Evolutionary conservation across 2,113 vertebrate genomes (phyloP).

Genomic region (Nothoprocta pentlandii): DNA sequence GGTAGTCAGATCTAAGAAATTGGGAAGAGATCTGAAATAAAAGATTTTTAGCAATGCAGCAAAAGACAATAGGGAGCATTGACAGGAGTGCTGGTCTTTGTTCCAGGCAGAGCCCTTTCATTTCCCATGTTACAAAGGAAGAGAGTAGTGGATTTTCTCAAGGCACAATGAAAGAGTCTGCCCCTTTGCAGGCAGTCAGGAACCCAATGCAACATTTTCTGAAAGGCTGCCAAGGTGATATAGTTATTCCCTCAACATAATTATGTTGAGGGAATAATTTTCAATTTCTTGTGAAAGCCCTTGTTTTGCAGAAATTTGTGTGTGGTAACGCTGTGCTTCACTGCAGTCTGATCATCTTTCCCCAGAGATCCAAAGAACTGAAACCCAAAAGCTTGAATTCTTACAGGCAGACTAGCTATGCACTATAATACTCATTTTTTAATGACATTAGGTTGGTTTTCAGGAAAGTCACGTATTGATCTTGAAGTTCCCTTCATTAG

Average conservation of each 20-base stretch:
- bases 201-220: not conserved
- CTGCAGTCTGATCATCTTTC: not conserved
- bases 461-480: constrained; percentile 37
- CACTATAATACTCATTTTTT: not conserved
- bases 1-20: not conserved
- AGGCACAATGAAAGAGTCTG: not conserved
- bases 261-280: not conserved
- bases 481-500: constrained; percentile 42
- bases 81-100: not conserved
- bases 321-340: not conserved
- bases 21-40: not conserved
- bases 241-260: not conserved
- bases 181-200: not conserved
- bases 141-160: not conserved
- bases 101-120: not conserved
- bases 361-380: not conserved
- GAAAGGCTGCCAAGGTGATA: not conserved
- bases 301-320: constrained; percentile 5
- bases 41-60: not conserved
- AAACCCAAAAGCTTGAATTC: not conserved
- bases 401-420: not conserved
- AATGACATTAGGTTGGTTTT: constrained; percentile 16
- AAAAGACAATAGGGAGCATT: not conserved
- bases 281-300: not conserved
- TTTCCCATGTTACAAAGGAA: not conserved